Base-by-base conservation (phyloP, 2,113 vertebrate species). In the Poeciliopsis prolifica region DNA sequence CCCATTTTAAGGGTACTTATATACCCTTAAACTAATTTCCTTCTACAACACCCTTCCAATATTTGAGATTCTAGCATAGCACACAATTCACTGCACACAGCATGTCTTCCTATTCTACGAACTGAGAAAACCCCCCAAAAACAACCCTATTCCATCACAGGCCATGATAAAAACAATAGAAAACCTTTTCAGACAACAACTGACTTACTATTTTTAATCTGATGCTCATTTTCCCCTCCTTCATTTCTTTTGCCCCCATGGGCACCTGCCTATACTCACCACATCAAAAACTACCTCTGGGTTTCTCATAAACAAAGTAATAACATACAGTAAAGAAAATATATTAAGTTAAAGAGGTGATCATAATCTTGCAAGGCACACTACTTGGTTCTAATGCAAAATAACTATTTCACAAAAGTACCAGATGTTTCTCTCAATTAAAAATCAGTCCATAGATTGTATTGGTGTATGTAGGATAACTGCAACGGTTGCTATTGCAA, bases 401-500 rank as follows among this genome's bases (percentile, higher is more conserved):
- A 58, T 9, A 24, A 10, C 2, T 58, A n/a, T 10, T 54, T 58
- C 5, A 22, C 24, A 3, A 48, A 48, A n/a, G 22, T 58, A 17
- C 51, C 9, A 3, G 51, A 10, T 58, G 24, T 58, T n/a, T 17
- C 51, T 58, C 8, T n/a, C 24, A n/a, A 24, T 58, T 1, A n/a
- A 24, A 58, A 58, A 58, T n/a, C 5, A 0, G 22, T 54, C 51
- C 51, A 54, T 54, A n/a, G 17, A 54, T 10, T 24, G 51, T 10
- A 54, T 54, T 54, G 3, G 22, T n/a, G 22, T n/a, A 10, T n/a
- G 33, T 6, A 31, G 22, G 29, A 62, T 17, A 62, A 17, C 1
- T 62, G 61, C 28, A 63, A 8, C 15, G 31, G 61, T 17, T 63
- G 61, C 17, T 22, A 31, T n/a, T 40, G 77, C 80, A 61, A 67